These are phyloP conservation scores for Lepilemur ruficaudatus DNA, from an alignment of 2,797 vertebrate genomes.

Conservation along the genomic window DNA sequence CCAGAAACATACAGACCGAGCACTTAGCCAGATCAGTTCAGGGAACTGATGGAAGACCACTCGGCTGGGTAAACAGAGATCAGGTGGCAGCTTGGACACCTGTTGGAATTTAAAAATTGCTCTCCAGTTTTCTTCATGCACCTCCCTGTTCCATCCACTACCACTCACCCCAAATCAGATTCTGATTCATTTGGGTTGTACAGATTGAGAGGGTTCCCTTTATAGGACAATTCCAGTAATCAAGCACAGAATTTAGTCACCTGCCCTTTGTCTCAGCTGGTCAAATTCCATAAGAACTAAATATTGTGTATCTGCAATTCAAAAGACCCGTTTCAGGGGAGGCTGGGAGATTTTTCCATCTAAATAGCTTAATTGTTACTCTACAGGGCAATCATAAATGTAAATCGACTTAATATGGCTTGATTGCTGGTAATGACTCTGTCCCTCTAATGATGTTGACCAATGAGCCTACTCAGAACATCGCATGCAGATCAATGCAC, in stretches of 20 bases:
- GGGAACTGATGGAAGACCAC: neutral
- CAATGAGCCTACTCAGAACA: neutral
- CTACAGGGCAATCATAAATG: neutral
- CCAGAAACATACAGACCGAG: neutral
- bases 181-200: too few relatives aligned
- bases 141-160: too few relatives aligned
- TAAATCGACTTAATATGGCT: neutral
- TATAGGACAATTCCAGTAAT: neutral
- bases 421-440: constrained; percentile 9
- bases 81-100: neutral
- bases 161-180: too few relatives aligned
- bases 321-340: constrained; percentile 3
- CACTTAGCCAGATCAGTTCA: neutral
- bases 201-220: neutral
- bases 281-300: neutral
- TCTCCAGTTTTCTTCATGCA: neutral
- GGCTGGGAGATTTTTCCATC: constrained; percentile 31
- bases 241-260: neutral
- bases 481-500: neutral
- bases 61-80: neutral
- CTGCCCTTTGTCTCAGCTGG: neutral
- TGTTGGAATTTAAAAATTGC: neutral
- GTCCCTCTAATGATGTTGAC: neutral
- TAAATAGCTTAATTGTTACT: constrained; percentile 13
- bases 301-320: neutral